Evolutionary conservation across 2,113 vertebrate genomes (phyloP).

Genomic region (Microtus richardsoni): DNA sequence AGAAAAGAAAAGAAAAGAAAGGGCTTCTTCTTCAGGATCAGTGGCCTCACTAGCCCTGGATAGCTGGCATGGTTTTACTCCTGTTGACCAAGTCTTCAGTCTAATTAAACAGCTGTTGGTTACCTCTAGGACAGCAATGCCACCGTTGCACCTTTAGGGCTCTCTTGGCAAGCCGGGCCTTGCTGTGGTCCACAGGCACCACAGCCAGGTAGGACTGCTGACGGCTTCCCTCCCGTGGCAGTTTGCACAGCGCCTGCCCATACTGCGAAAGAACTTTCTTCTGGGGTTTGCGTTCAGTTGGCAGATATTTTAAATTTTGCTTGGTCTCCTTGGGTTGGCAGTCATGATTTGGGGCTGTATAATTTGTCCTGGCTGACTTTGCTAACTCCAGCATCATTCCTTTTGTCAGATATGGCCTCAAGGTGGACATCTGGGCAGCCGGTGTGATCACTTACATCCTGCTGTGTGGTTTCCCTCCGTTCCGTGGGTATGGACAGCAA

Average conservation of each 20-base stretch:
- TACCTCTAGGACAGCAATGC: not conserved
- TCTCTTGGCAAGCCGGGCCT: not conserved
- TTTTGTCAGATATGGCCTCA: constrained; percentile 94
- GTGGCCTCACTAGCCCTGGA: no score
- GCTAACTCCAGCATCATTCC: constrained; percentile 76
- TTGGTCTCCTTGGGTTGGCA: not conserved
- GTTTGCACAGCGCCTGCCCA: not conserved
- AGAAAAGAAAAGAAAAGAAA: not conserved
- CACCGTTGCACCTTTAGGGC: not conserved
- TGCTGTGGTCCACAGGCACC: not conserved
- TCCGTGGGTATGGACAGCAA: constrained; percentile 92
- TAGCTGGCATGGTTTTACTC: not conserved
- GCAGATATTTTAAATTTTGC: not conserved
- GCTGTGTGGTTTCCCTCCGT: constrained; percentile 98
- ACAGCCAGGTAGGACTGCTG: not conserved
- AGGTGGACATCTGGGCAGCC: constrained; percentile 99
- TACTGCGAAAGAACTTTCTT: not conserved
- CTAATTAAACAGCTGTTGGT: not conserved
- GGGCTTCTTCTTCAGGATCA: not conserved
- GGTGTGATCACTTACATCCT: constrained; percentile 98
- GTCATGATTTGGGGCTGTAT: not conserved
- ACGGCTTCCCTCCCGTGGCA: accelerated
- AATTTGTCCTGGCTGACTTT: not conserved
- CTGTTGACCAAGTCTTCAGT: not conserved
- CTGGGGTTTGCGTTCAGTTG: not conserved